Evolutionary conservation across 2,113 vertebrate genomes (phyloP), one percentile per base, ranked within the genome.

Genomic region (Sceloporus tristichus): DNA sequence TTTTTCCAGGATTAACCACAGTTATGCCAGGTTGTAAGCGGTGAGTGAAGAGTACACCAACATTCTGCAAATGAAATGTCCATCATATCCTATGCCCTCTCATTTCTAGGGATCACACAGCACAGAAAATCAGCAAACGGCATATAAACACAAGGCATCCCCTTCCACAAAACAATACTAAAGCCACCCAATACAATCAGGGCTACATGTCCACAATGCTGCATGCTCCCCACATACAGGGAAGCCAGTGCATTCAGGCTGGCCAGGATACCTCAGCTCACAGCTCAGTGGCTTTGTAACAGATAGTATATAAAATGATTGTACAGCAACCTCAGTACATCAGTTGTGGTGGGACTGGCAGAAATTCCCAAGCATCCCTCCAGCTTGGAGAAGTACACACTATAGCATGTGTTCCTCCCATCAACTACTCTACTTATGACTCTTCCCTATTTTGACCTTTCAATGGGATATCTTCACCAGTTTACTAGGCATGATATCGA

Each of bases 1-100:
- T 91, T 34, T 3, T 91, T 0, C 80, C 0, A 88, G 68, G 92
- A 93, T 92, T 92, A 83, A 85, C 25, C 42, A 34, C 34, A 23
- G 4, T 73, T 7, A 85, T 48, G 23, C 59, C 18, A n/a, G 66
- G 78, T 68, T 79, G 14, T 27, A 23, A 19, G 4, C 62, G 27
- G 53, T 19, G 53, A 56, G 11, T 65, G 38, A 40, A 68, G 53
- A 59, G 14, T 56, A 84, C n/a, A 74, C 9, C 21, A 14, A 14
- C 27, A 23, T 42, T 70, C 6, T 73, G 82, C 21, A 34, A 27
- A 14, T 54, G 71, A 48, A 76, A 85, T 27, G n/a, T 10, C 21
- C n/a, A 42, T 18, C 8, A 21, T 66, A 66, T 78, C 25, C 21
- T 66, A 62, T 65, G n/a, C 2, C 62, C 23, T 25, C 13, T 74